Conservation (phyloP, 2,888 invertebrate species). For the Timandra comae region DNA sequence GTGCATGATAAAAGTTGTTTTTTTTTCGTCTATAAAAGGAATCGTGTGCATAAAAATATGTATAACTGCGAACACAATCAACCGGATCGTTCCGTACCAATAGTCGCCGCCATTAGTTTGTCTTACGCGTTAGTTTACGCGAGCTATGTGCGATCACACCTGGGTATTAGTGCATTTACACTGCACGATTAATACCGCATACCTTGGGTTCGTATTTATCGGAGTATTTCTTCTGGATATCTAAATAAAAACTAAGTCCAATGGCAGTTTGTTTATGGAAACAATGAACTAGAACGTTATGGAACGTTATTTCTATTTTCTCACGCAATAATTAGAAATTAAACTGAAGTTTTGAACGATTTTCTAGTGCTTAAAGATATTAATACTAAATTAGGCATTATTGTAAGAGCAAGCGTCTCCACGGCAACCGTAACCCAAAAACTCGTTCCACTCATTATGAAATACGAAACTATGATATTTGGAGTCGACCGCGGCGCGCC, state of each 20-base stretch:
- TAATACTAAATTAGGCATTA: too few relatives aligned
- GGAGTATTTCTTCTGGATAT: too few relatives aligned
- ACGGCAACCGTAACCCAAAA: conserved; percentile 47
- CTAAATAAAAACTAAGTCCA: too few relatives aligned
- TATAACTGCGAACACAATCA: conserved; percentile 53
- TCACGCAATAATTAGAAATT: too few relatives aligned
- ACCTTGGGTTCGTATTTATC: too few relatives aligned
- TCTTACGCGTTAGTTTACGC: neutral
- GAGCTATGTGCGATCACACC: conserved; percentile 1
- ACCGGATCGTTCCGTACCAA: conserved; percentile 59
- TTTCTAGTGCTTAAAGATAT: too few relatives aligned
- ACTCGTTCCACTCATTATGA: conserved; percentile 72
- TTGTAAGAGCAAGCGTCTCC: conserved; percentile 49
- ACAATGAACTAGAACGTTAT: too few relatives aligned
- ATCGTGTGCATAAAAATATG: conserved; percentile 33
- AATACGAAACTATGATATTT: conserved; percentile 71
- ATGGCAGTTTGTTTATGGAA: too few relatives aligned
- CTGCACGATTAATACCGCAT: neutral
- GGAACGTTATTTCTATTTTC: too few relatives aligned
- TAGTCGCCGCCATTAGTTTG: conserved; percentile 51
- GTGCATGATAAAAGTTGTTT: conserved; percentile 34
- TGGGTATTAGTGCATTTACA: neutral
- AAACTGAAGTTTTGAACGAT: too few relatives aligned
- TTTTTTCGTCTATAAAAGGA: conserved; percentile 34
- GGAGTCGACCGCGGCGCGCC: too few relatives aligned